phyloP scores from a whole-genome alignment of 2,888 invertebrate genomes.

The Branchinecta sandiegonensis region DNA sequence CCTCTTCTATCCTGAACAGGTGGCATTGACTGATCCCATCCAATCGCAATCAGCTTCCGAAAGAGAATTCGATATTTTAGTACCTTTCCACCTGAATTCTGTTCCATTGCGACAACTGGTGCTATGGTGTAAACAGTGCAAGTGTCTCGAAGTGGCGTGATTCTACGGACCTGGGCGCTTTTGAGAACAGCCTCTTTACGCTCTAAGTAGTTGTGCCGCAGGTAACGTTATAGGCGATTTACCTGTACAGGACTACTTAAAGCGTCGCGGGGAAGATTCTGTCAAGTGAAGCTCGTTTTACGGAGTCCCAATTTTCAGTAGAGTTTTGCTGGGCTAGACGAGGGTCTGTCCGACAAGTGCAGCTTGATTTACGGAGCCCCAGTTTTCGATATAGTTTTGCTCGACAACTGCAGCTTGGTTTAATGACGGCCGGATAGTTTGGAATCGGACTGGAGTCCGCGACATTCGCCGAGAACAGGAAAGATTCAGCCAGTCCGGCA shows the following conservation, averaged over 20 bases:
- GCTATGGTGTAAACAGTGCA: neutral
- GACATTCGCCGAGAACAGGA: too few species aligned
- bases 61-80: neutral
- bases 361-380: too few species aligned
- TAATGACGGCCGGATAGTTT: too few species aligned
- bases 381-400: too few species aligned
- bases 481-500: too few species aligned
- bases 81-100: constrained; percentile 12
- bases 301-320: too few species aligned
- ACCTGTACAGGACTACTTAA: neutral
- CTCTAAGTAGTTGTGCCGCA: constrained; percentile 16
- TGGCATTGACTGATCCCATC: neutral
- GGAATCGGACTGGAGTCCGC: too few species aligned
- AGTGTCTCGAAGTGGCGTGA: too few species aligned
- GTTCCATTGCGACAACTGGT: constrained; percentile 6
- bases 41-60: neutral
- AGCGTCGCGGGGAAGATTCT: neutral
- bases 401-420: too few species aligned
- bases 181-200: neutral
- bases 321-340: too few species aligned
- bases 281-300: too few species aligned
- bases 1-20: constrained; percentile 4
- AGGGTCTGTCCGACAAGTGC: too few species aligned
- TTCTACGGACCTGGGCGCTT: neutral
- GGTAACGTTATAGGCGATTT: constrained; percentile 2